Percentiles rank a stretch among this genome's conserved stretches.
Evolutionary conservation across 2,113 vertebrate genomes (phyloP).

Genomic region (Mellivora capensis): DNA sequence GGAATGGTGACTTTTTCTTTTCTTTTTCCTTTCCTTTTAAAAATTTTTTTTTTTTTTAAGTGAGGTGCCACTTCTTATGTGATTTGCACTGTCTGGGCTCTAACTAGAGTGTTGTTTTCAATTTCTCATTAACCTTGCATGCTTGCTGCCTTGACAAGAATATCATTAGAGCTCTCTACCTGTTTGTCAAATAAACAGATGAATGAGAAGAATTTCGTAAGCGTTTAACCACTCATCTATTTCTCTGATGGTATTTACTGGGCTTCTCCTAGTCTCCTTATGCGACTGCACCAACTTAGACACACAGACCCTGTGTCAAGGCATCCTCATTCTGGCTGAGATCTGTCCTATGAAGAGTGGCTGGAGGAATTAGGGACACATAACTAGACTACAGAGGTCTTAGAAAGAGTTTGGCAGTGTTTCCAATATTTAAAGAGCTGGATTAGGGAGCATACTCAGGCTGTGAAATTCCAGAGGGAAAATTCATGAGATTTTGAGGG

Average conservation of each 20-base stretch:
- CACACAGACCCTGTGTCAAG: not conserved
- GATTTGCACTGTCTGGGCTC: not conserved
- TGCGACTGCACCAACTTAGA: fast-evolving
- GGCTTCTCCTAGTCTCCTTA: too few relatives aligned
- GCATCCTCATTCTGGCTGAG: fast-evolving
- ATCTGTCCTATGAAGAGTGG: not conserved
- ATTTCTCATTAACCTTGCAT: too few relatives aligned
- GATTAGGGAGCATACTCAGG: not conserved
- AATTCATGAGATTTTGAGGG: not conserved
- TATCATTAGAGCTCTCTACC: fast-evolving
- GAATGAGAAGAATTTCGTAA: not conserved
- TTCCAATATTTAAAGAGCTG: not conserved
- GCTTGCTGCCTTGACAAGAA: not conserved
- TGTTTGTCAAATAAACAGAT: not conserved
- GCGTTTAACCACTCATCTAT: not conserved
- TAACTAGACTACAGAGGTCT: not conserved
- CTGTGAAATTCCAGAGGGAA: not conserved
- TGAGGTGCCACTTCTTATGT: not conserved
- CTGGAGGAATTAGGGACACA: not conserved
- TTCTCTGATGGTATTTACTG: not conserved
- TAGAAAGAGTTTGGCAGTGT: not conserved
- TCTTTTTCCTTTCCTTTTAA: too few relatives aligned
- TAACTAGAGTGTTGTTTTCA: not conserved
- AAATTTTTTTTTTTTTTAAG: not conserved
- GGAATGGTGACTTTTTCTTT: not conserved